Conservation (phyloP, 2,113 vertebrate species). For the Festucalex cinctus region DNA sequence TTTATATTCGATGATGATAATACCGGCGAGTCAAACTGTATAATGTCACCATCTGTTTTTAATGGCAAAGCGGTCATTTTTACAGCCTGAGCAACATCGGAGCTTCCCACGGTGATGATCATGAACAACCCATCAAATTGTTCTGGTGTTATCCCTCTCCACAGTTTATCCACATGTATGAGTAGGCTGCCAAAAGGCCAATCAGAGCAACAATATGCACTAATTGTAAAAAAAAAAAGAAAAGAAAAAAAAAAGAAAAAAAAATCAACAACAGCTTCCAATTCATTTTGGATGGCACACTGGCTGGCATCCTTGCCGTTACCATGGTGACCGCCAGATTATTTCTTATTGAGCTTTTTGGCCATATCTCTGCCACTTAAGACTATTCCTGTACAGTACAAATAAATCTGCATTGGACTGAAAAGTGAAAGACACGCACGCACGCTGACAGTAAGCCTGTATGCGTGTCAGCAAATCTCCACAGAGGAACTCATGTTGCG, state of each 20-base stretch:
- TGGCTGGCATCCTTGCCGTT: neutral
- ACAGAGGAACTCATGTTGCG: conserved; percentile 36
- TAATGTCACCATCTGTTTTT: neutral
- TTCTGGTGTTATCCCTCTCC: too few relatives aligned
- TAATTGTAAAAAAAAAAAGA: neutral
- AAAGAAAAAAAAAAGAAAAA: too few relatives aligned
- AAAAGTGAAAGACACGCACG: conserved; percentile 5
- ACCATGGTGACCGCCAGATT: neutral
- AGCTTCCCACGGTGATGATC: neutral
- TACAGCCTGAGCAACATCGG: neutral
- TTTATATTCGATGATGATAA: neutral
- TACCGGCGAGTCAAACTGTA: neutral
- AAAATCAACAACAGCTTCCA: neutral
- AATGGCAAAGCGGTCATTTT: neutral
- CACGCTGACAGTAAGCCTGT: conserved; percentile 11
- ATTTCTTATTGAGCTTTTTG: neutral
- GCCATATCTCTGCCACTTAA: neutral
- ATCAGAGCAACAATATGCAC: neutral
- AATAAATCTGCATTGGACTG: conserved; percentile 1
- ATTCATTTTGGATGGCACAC: neutral
- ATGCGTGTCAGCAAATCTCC: conserved; percentile 51
- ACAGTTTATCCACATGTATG: neutral
- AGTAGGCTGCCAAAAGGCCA: neutral
- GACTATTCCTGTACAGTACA: neutral
- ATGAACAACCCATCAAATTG: neutral